phyloP scores from a whole-genome alignment of 2,797 vertebrate genomes.

The Saxicola maurus region DNA sequence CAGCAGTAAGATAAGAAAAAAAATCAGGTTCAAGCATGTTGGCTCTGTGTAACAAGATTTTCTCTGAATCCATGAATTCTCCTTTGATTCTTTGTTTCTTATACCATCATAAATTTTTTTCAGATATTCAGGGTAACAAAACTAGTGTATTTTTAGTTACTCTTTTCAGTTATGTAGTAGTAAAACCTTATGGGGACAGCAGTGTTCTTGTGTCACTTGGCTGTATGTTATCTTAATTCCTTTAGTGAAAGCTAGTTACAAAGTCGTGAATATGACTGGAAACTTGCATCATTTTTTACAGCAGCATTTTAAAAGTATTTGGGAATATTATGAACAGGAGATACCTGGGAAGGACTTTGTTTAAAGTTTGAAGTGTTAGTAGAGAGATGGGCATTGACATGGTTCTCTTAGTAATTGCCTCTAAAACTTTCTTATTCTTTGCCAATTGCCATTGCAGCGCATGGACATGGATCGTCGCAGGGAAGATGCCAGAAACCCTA shows the following conservation, averaged over 20 bases:
- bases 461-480: conserved; percentile 96
- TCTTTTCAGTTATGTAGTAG: background rate
- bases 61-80: background rate
- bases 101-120: background rate
- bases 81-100: background rate
- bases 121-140: background rate
- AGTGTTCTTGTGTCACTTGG: background rate
- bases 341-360: background rate
- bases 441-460: conserved; percentile 71
- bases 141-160: background rate
- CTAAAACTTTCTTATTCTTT: background rate
- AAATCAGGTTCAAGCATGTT: background rate
- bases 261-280: background rate
- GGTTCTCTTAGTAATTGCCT: background rate
- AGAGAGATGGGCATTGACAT: background rate
- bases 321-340: background rate
- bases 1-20: background rate
- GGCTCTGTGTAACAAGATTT: background rate
- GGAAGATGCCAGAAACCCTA: conserved; percentile 93
- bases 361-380: background rate
- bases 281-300: too few relatives aligned
- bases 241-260: background rate
- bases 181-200: background rate
- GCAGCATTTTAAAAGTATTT: background rate
- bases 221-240: background rate